Base-by-base conservation (phyloP, 2,888 invertebrate genomes). In the Sturmia bella region DNA sequence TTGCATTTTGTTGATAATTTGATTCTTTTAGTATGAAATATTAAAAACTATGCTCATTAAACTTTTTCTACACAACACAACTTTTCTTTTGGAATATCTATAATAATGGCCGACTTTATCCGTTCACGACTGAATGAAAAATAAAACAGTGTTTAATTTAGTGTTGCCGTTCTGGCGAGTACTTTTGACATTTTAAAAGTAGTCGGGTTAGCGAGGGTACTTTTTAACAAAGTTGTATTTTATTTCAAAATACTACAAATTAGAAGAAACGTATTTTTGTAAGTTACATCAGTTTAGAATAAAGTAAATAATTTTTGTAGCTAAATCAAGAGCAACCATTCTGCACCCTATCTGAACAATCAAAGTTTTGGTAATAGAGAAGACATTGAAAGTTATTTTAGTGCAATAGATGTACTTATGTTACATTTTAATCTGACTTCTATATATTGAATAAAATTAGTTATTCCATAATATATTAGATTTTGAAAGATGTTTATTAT, bases 91-190 rank as follows among this genome's bases (percentile, higher is more conserved):
- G 50, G n/a, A 69, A 52, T 74, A 77, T 81, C 69, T 77, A 82
- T 78, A 77, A 68, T 73, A 77, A 82, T 78, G 64, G 52, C 78
- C 59, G 78, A 73, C 76, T 76, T 66, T 64, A 39, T 64, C 74
- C 64, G 63, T 73, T 56, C 54, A n/a, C 72, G 68, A 75, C 69
- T 72, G n/a, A 72, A 76, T 66, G 59, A 70, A 70, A 80, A 72
- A 80, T 75, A 75, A 64, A 39, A 72, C 32, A 75, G 19, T 74
- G 50, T 54, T 21, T 64, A 37, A 52, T 37, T 24, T 72, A 72
- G 75, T 76, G 75, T n/a, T 72, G 59, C 32, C 54, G 61, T 7
- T 52, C 6, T 70, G 15, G 5, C 43, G 72, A 37, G 21, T 80
- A 80, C 37, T 73, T 52, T n/a, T 57, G 37, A 43, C 37, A 54